A percentile compares a stretch with the other conserved stretches of the same genome.
phyloP scores from a whole-genome alignment of 2,797 vertebrate species.

The Hyperoplus lanceolatus region DNA sequence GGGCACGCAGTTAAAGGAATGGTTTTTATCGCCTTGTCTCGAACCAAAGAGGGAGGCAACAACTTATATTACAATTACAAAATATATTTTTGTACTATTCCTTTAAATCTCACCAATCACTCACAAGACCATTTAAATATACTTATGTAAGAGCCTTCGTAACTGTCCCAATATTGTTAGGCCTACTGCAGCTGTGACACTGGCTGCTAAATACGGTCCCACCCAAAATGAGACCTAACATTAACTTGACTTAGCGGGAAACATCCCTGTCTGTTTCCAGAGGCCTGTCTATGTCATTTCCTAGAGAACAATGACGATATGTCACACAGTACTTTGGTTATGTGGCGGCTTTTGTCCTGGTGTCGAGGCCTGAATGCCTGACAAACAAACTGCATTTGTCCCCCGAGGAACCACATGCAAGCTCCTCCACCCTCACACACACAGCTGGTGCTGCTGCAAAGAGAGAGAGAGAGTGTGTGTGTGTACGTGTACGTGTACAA shows the following conservation, averaged over 20 bases:
- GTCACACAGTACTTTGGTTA: constrained; percentile 57
- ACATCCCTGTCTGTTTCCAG: constrained; percentile 51
- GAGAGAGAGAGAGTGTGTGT: no score
- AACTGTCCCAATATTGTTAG: background rate
- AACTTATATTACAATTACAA: no score
- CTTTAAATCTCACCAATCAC: no score
- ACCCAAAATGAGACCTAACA: constrained; percentile 19
- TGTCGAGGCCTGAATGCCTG: constrained; percentile 62
- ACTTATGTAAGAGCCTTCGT: background rate
- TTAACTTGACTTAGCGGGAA: constrained; percentile 53
- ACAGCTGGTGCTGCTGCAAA: no score
- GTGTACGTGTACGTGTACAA: no score
- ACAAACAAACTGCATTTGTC: constrained; percentile 73
- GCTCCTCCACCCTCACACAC: constrained; percentile 16
- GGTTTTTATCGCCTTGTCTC: no score
- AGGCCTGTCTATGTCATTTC: constrained; percentile 63
- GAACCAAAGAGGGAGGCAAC: no score
- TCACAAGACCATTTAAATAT: no score
- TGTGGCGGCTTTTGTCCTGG: constrained; percentile 70
- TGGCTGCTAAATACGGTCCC: constrained; percentile 18
- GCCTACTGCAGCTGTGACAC: constrained; percentile 31
- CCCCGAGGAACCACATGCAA: constrained; percentile 41
- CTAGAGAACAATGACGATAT: constrained; percentile 67
- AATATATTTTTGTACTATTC: no score
- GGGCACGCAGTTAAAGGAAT: no score